phyloP scores from a whole-genome alignment of 1,140 invertebrate genomes.

The Colletes gigas region DNA sequence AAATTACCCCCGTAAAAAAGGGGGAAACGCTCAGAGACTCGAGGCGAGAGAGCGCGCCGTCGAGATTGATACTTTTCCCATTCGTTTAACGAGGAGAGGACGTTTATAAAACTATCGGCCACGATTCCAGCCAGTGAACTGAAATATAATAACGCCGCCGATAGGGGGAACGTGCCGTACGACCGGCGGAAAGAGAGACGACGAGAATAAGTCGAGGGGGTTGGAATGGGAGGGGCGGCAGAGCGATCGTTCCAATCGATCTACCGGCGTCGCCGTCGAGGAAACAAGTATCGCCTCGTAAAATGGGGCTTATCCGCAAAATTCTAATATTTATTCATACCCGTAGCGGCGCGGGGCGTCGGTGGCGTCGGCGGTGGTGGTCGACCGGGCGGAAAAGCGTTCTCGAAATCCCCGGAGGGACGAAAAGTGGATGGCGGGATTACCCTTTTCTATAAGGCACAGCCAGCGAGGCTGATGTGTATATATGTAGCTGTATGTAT shows the following conservation, averaged over 20 bases:
- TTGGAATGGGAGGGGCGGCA: not conserved
- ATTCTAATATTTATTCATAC: slow-evolving; percentile 81
- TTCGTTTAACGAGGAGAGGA: not conserved
- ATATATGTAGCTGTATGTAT: not conserved
- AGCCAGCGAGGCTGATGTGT: slow-evolving; percentile 18
- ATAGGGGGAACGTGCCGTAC: slow-evolving; percentile 34
- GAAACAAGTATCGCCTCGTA: slow-evolving; percentile 80
- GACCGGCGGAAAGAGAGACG: slow-evolving; percentile 13
- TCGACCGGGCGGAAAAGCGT: slow-evolving; percentile 78
- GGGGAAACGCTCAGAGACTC: too few species aligned
- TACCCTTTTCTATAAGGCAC: slow-evolving; percentile 75
- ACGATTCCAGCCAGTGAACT: slow-evolving; percentile 49
- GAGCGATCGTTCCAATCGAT: slow-evolving; percentile 71
- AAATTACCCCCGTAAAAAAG: not conserved
- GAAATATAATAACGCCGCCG: slow-evolving; percentile 60
- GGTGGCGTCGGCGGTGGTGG: slow-evolving; percentile 53
- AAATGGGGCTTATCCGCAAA: slow-evolving; percentile 78
- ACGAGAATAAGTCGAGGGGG: slow-evolving; percentile 12
- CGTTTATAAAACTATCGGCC: slow-evolving; percentile 48
- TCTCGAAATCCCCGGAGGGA: slow-evolving; percentile 73
- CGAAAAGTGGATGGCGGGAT: slow-evolving; percentile 76
- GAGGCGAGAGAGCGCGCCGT: too few species aligned
- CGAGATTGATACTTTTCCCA: not conserved
- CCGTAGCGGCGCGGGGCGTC: slow-evolving; percentile 48
- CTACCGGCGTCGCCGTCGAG: slow-evolving; percentile 60